Evolutionary conservation across 2,113 vertebrate genomes (phyloP).

Genomic region (Nerophis ophidion): DNA sequence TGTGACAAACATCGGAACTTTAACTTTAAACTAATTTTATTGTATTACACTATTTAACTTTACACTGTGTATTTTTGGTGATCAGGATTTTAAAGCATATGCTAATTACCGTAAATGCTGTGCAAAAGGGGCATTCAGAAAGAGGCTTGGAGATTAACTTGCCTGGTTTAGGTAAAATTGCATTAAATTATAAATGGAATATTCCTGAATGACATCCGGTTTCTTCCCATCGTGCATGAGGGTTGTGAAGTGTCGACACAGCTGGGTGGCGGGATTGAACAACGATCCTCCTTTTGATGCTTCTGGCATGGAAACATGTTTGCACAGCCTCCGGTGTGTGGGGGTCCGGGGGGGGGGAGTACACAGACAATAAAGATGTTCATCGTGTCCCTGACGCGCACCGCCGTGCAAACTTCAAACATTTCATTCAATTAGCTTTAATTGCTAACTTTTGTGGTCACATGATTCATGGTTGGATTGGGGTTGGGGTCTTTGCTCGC

Average conservation of each 20-base stretch:
- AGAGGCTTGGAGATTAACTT: too few species aligned
- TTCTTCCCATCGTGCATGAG: too few species aligned
- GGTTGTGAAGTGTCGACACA: not conserved
- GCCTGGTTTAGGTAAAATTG: not conserved
- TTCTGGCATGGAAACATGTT: not conserved
- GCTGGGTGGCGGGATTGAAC: not conserved
- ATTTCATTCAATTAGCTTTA: not conserved
- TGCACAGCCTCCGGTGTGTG: not conserved
- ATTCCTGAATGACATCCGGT: not conserved
- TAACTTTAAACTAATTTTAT: too few species aligned
- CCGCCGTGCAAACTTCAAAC: not conserved
- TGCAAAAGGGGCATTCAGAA: too few species aligned
- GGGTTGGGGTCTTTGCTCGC: too few species aligned
- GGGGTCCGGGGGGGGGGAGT: not conserved
- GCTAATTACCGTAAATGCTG: too few species aligned
- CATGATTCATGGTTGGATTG: not conserved
- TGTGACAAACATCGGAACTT: too few species aligned
- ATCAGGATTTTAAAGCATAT: too few species aligned
- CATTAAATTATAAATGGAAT: not conserved
- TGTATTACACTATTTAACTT: too few species aligned
- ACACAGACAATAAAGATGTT: not conserved
- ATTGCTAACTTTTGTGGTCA: not conserved
- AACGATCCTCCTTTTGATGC: not conserved
- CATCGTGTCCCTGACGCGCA: not conserved
- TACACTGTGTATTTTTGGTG: too few species aligned